A percentile compares a stretch with the other conserved stretches of the same genome.
phyloP scores from a whole-genome alignment of 2,797 vertebrate species.

The Novumbra hubbsi region DNA sequence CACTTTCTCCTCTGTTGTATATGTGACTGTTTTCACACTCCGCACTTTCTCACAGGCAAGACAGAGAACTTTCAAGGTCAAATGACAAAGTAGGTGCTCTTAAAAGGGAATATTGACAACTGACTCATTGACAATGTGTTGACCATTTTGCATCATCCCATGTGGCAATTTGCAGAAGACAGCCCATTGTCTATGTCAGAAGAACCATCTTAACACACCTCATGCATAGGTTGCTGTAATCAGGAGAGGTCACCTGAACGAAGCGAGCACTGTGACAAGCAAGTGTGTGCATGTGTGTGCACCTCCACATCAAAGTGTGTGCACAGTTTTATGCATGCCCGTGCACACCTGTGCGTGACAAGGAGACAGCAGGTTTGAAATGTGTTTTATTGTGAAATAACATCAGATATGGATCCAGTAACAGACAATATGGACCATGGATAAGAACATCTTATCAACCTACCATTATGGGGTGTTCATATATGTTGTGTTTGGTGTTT shows the following conservation, averaged over 20 bases:
- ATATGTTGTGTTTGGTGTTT: no score
- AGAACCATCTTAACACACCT: neutral
- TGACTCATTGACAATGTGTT: neutral
- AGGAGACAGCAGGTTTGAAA: neutral
- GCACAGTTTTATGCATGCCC: neutral
- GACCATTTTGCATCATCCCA: neutral
- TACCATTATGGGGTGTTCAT: no score
- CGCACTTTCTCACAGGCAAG: neutral
- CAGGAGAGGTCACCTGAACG: neutral
- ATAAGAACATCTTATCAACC: no score
- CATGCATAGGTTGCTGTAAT: neutral
- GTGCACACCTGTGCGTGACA: neutral
- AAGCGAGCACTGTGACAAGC: neutral
- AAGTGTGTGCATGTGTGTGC: constrained; percentile 6
- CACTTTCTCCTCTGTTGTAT: neutral
- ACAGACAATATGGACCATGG: no score
- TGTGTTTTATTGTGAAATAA: no score
- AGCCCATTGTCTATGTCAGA: neutral
- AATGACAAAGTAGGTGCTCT: neutral
- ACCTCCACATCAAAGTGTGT: constrained; percentile 3
- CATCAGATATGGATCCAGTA: no score
- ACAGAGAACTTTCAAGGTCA: neutral
- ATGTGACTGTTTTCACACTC: neutral
- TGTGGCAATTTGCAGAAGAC: neutral
- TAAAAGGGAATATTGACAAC: neutral